A percentile compares a stretch with the other conserved stretches of the same genome.
These are phyloP conservation scores for Varecia variegata DNA, from an alignment of 2,797 vertebrate species.

Conservation along the genomic window DNA sequence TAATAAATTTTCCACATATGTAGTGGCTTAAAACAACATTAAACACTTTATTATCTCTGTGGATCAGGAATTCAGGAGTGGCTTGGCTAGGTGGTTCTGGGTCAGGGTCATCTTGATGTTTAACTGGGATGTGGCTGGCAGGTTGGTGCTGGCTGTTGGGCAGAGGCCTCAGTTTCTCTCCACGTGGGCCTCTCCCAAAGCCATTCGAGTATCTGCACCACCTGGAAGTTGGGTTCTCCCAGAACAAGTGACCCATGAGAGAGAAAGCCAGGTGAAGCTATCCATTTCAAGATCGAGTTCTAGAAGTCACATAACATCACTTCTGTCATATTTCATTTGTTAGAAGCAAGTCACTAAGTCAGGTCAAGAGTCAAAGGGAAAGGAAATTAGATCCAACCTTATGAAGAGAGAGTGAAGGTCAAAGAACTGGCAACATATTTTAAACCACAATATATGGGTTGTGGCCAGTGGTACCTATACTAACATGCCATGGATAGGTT, in stretches of 20 bases:
- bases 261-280: neutral
- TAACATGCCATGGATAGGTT: neutral
- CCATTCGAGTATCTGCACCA: neutral
- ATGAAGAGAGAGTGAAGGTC: neutral
- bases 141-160: neutral
- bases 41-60: neutral
- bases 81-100: neutral
- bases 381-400: neutral
- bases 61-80: neutral
- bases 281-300: neutral
- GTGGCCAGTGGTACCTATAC: neutral
- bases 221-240: neutral
- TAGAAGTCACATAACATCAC: neutral
- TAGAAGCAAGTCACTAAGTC: neutral
- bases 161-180: neutral
- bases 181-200: neutral
- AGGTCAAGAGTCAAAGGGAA: neutral
- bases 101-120: neutral
- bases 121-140: neutral
- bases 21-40: neutral
- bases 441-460: neutral
- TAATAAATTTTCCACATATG: neutral
- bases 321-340: neutral
- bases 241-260: neutral
- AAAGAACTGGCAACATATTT: constrained; percentile 1